Evolutionary conservation across 1,140 invertebrate genomes (phyloP), one percentile per base, ranked within the genome.

Genomic region (Carposina sasakii): DNA sequence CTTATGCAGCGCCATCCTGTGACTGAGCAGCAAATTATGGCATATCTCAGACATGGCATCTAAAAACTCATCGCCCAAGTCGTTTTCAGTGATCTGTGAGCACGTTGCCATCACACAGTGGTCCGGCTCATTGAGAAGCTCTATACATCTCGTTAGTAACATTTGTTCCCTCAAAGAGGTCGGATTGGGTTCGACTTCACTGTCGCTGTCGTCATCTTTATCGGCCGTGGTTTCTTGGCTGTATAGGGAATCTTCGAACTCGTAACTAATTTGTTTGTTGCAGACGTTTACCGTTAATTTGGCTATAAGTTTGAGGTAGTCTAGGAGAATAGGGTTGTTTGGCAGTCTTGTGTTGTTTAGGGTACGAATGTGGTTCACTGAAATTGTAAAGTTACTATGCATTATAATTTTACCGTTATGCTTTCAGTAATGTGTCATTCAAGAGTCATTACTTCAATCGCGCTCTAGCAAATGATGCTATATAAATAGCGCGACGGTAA

Each of bases 1-100:
- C 60, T 93, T 92, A 68, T 94, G 93, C 33, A 94, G 86, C 1
- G 92, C 91, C 54, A 91, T 85, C 69, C 91, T 90, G 60, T 94
- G 89, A 50, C 91, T 91, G 30, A 92, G 87, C 50, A 96, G 78
- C 2, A 96, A 76, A 78, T 93, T 90, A 76, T 96, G 92, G 63
- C 93, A 94, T 8, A 96, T 86, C 64, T 89, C 87, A 52, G 92
- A 94, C 41, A 96, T 78, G 1, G 87, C 86, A 60, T 92, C 88
- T 23, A 92, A 71, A 2, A 91, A 73, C 1, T 84, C 69, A 1
- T 88, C 79, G 31, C 88, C 86, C 22, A 90, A 84, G 23, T 88
- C 88, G 15, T 81, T 85, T 23, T 91, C 90, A 5, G 91, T 85
- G 13, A 88, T 86, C 13, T 86, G 64, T 0, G 91, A 65, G 42